Conservation (phyloP, 2,113 vertebrate species). For the Ammospiza caudacuta region DNA sequence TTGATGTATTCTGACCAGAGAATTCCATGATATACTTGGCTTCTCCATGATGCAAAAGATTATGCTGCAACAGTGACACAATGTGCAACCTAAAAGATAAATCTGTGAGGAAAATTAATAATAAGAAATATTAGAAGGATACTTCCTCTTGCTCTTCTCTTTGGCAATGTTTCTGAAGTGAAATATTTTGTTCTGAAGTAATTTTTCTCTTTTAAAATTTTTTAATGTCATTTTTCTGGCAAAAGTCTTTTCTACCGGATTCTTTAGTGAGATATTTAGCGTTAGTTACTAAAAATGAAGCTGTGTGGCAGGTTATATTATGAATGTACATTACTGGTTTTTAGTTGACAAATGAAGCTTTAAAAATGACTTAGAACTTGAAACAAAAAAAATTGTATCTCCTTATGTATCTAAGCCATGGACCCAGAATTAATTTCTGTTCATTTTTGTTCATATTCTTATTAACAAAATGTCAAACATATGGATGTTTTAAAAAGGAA, state of each 20-base stretch:
- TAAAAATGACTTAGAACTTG: neutral
- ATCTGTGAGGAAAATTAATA: neutral
- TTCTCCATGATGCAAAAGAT: neutral
- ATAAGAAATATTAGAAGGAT: neutral
- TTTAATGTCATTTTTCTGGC: neutral
- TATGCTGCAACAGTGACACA: neutral
- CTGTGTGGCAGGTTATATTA: neutral
- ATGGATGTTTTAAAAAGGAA: slow-evolving; percentile 30
- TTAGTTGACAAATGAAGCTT: neutral
- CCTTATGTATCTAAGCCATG: neutral
- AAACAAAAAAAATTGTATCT: neutral
- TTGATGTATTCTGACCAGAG: neutral
- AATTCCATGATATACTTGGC: neutral
- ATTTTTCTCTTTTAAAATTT: neutral
- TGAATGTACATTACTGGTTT: neutral
- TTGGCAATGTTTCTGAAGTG: neutral
- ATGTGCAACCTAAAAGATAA: neutral
- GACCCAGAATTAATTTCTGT: neutral
- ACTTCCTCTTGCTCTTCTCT: neutral
- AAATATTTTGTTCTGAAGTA: neutral
- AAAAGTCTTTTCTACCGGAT: neutral
- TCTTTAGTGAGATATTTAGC: neutral
- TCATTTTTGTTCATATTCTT: neutral
- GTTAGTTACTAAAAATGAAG: neutral
- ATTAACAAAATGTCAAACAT: slow-evolving; percentile 27